Evolutionary conservation across 2,888 invertebrate species (phyloP).

Genomic region (Caenorhabditis sinica): DNA sequence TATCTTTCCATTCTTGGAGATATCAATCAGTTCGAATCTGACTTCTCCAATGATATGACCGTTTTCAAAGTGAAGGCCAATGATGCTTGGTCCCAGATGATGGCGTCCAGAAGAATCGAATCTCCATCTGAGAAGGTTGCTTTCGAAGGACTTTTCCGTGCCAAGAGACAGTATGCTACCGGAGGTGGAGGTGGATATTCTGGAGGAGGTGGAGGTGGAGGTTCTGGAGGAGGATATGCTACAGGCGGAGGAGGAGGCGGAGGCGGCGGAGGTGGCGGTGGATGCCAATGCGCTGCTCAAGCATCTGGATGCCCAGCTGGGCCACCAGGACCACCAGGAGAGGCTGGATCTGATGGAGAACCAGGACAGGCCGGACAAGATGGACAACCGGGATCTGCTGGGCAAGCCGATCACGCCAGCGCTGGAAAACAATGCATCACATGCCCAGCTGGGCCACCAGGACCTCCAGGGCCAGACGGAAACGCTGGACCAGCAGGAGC

Average conservation of each 20-base stretch:
- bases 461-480: constrained; percentile 66
- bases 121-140: constrained; percentile 59
- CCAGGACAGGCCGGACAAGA: constrained; percentile 59
- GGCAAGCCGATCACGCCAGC: constrained; percentile 50
- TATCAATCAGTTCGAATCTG: constrained; percentile 60
- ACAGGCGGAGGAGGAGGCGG: constrained; percentile 46
- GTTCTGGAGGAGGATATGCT: constrained; percentile 51
- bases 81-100: constrained; percentile 72
- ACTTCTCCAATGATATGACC: constrained; percentile 58
- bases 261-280: constrained; percentile 61
- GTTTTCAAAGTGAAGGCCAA: constrained; percentile 62
- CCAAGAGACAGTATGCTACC: constrained; percentile 52
- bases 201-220: constrained; percentile 49
- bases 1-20: constrained; percentile 62
- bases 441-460: constrained; percentile 69
- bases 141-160: constrained; percentile 65
- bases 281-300: constrained; percentile 67
- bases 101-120: constrained; percentile 58
- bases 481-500: constrained; percentile 60
- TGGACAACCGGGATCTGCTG: constrained; percentile 59
- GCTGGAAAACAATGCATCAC: constrained; percentile 55
- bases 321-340: constrained; percentile 76
- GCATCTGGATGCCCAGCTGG: constrained; percentile 75
- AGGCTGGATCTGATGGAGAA: constrained; percentile 60
- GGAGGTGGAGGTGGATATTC: constrained; percentile 42